Evolutionary conservation across 2,888 invertebrate species (phyloP), one percentile per base, ranked within the genome.

Genomic region (Ptilodon capucinus): DNA sequence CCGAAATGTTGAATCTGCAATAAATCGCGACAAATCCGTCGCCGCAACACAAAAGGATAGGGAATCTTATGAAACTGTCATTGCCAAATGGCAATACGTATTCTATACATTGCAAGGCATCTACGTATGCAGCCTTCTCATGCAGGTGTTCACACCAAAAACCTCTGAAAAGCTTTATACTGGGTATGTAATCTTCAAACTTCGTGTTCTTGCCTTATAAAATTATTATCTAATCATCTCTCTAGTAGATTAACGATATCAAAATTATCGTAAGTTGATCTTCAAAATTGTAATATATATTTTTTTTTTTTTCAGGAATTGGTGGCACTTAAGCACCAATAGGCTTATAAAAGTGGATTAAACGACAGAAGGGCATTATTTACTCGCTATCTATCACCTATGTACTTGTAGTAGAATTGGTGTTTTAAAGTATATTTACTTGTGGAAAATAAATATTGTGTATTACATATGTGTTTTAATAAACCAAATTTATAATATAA

Each of bases 81-180:
- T 48, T 19, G 57, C 63, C 28, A 78, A 68, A 48, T 86, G 83
- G 87, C 79, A 81, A 59, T 75, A 78, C 44, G 36, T 84, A n/a
- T 68, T 89, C 40, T 87, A 84, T 54, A 74, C 79, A 11, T 38
- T 89, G 42, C 88, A 89, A 70, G 82, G 66, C 9, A 70, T 82
- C 36, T 90, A 90, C 53, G 47, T 88, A 18, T 74, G 79, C 51
- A 69, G 78, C 4, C 54, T 88, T 4, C 46, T 87, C 30, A 55
- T 74, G 46, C 80, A 85, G 47, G 57, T 79, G 56, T 40, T 79
- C 45, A 60, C 68, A 17, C 68, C 74, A 50, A 75, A 66, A 30
- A 51, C 14, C 17, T 46, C 55, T n/a, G 58, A 54, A 43, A 76
- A 69, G 46, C 44, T 55, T 30, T 67, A 74, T 46, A 51, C 54